phyloP scores from a whole-genome alignment of 64 coral and sea anemone genomes.

The Porites lutea region DNA sequence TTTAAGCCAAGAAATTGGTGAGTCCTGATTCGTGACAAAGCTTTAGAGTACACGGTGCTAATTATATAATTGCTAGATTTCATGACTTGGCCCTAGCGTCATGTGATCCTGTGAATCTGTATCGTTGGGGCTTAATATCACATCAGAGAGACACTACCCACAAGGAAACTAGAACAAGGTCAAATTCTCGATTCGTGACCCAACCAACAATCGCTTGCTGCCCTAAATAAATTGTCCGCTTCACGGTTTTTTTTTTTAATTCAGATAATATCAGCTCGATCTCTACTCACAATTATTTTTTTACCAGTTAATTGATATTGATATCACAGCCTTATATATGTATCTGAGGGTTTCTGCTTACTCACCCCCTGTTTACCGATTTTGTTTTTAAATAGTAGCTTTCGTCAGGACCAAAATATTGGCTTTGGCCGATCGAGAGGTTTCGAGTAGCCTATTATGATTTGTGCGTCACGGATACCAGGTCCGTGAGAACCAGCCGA shows the following conservation, averaged over 20 bases:
- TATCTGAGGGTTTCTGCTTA: constrained; percentile 31
- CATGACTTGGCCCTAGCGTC: constrained; percentile 17
- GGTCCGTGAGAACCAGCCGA: constrained; percentile 26
- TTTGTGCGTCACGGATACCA: constrained; percentile 37
- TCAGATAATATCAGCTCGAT: constrained; percentile 18
- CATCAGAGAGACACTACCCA: background rate
- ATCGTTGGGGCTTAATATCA: constrained; percentile 25
- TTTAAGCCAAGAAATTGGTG: background rate
- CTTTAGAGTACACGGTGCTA: constrained; percentile 5
- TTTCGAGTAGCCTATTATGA: constrained; percentile 39
- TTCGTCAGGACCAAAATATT: constrained; percentile 54
- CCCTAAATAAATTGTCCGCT: background rate
- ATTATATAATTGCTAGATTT: constrained; percentile 16
- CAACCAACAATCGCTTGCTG: background rate
- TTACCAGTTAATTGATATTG: constrained; percentile 37
- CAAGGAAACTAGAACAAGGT: background rate
- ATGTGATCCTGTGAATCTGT: constrained; percentile 23
- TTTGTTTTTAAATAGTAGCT: constrained; percentile 49
- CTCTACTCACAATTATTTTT: constrained; percentile 37
- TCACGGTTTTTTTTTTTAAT: background rate
- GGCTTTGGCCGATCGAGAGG: constrained; percentile 34
- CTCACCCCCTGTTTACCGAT: constrained; percentile 52
- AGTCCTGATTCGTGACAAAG: constrained; percentile 8
- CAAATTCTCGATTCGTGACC: background rate
- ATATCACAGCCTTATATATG: constrained; percentile 34